Conservation (phyloP, 2,888 invertebrate genomes). For the Drosophila sordidapex region DNA sequence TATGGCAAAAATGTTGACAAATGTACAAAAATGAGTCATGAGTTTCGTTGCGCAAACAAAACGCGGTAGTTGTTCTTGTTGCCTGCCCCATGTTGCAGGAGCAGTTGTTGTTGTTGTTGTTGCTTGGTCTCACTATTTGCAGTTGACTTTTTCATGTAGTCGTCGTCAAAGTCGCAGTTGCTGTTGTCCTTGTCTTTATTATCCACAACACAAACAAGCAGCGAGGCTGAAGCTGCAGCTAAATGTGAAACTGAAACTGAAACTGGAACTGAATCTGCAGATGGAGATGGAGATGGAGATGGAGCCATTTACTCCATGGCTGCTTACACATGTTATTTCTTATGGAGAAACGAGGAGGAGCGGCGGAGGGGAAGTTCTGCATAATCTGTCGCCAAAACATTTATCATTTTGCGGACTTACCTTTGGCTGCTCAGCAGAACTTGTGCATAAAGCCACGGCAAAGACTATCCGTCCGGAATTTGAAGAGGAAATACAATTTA, state of each 20-base stretch:
- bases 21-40: conserved; percentile 83
- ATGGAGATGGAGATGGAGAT: conserved; percentile 17
- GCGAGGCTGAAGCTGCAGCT: conserved; percentile 23
- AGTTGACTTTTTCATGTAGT: conserved; percentile 80
- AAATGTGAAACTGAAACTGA: not conserved
- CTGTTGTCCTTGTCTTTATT: conserved; percentile 49
- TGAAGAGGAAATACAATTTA: conserved; percentile 1
- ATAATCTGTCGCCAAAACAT: conserved; percentile 53
- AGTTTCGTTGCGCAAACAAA: conserved; percentile 76
- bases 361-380: not conserved
- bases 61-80: conserved; percentile 60
- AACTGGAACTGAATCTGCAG: not conserved
- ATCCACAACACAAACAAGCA: conserved; percentile 73
- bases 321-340: conserved; percentile 67
- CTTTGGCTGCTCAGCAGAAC: conserved; percentile 45
- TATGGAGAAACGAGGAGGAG: no score
- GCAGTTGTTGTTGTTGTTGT: conserved; percentile 26
- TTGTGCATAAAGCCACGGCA: not conserved
- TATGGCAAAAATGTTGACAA: conserved; percentile 82
- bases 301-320: conserved; percentile 34
- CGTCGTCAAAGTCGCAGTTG: conserved; percentile 50
- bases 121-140: conserved; percentile 65
- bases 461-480: not conserved
- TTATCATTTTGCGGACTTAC: conserved; percentile 66
- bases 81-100: conserved; percentile 19